Evolutionary conservation across 1,140 invertebrate species (phyloP).

Genomic region (Hyles euphorbiae): DNA sequence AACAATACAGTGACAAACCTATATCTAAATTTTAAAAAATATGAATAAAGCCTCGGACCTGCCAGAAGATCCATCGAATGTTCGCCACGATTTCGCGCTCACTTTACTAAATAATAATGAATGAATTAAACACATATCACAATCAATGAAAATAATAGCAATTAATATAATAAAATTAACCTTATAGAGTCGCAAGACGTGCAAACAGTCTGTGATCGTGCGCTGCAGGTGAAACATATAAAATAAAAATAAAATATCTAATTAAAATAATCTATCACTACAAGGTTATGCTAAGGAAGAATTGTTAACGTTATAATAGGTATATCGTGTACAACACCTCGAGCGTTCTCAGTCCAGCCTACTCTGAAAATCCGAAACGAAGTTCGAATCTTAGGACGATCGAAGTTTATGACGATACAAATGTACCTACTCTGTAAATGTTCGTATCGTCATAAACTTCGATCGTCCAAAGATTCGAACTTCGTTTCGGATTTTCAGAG

Average conservation of each 20-base stretch:
- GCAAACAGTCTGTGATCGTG: conserved; percentile 21
- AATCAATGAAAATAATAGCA: conserved; percentile 6
- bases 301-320: conserved; percentile 2
- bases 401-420: too few relatives aligned
- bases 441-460: too few relatives aligned
- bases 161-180: conserved; percentile 25
- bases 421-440: too few relatives aligned
- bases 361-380: too few relatives aligned
- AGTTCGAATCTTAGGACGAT: too few relatives aligned
- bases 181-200: conserved; percentile 24
- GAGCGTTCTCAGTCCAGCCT: too few relatives aligned
- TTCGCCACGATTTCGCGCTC: conserved; percentile 31
- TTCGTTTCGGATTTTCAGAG: too few relatives aligned
- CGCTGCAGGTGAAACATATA: conserved; percentile 12
- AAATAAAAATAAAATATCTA: conserved; percentile 9
- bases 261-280: not conserved
- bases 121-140: not conserved
- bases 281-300: not conserved
- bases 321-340: too few relatives aligned
- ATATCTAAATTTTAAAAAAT: too few relatives aligned
- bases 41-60: conserved; percentile 32
- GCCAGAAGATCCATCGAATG: conserved; percentile 33
- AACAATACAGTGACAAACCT: too few relatives aligned
- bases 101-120: not conserved
- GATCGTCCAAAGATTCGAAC: too few relatives aligned